These are phyloP conservation scores for Piezodorus guildinii DNA, from an alignment of 1,140 invertebrate species.

Conservation along the genomic window DNA sequence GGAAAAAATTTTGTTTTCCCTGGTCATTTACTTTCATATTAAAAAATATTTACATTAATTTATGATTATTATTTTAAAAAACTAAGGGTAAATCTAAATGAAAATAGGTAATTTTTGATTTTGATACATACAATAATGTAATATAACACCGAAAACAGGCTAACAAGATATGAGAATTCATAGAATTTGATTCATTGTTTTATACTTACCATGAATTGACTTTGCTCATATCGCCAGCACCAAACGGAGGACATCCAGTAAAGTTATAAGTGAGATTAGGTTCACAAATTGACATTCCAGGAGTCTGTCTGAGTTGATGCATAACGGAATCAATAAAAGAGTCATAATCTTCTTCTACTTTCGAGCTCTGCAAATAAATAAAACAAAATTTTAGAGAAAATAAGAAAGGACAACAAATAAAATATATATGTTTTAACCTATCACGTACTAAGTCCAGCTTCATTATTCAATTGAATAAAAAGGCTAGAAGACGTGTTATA, in stretches of 20 bases:
- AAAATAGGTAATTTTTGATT: too few relatives aligned
- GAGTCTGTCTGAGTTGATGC: conserved; percentile 68
- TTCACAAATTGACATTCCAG: conserved; percentile 75
- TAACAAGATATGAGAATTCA: conserved; percentile 6
- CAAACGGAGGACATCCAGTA: conserved; percentile 66
- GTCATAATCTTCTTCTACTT: conserved; percentile 83
- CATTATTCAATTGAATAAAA: too few relatives aligned
- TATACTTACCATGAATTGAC: conserved; percentile 45
- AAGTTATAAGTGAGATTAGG: conserved; percentile 73
- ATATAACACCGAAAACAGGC: neutral
- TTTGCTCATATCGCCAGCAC: conserved; percentile 64
- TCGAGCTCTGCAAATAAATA: conserved; percentile 43
- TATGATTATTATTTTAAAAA: too few relatives aligned
- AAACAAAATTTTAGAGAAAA: neutral
- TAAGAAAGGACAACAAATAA: neutral
- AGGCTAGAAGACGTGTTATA: too few relatives aligned
- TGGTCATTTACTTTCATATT: too few relatives aligned
- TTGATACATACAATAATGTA: too few relatives aligned
- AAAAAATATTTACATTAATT: too few relatives aligned
- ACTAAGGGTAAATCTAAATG: too few relatives aligned
- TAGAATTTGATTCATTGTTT: neutral
- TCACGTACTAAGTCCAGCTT: too few relatives aligned
- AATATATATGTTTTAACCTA: too few relatives aligned
- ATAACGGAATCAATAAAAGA: conserved; percentile 78
- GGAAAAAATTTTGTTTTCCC: too few relatives aligned